Conservation (phyloP, 2,888 invertebrate genomes). For the Lapara coniferarum region DNA sequence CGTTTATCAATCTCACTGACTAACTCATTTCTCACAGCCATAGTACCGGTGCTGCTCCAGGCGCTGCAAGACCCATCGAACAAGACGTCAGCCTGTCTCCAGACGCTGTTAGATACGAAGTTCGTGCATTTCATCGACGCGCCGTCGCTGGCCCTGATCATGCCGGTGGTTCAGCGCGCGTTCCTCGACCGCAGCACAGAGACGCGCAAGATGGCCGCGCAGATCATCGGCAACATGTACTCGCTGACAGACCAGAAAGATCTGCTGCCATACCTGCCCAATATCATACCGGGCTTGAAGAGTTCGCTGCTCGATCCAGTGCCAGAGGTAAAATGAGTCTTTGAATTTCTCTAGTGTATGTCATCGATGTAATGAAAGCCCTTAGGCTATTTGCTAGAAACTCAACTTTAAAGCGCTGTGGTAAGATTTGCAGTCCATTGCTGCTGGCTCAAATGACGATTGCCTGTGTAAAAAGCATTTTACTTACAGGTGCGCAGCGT, state of each 20-base stretch:
- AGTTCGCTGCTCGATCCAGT: conserved; percentile 98
- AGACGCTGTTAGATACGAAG: conserved; percentile 96
- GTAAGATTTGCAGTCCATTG: too few relatives aligned
- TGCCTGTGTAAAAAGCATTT: background rate
- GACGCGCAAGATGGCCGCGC: conserved; percentile 99
- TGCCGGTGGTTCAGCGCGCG: conserved; percentile 99
- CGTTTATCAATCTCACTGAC: too few relatives aligned
- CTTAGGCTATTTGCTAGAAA: too few relatives aligned
- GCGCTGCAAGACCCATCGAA: conserved; percentile 98
- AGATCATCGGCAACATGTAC: conserved; percentile 99
- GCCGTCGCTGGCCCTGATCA: conserved; percentile 98
- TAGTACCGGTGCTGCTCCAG: conserved; percentile 92
- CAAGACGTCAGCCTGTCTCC: conserved; percentile 96
- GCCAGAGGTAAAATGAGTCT: conserved; percentile 87
- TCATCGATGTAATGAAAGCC: too few relatives aligned
- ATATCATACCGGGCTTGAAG: conserved; percentile 98
- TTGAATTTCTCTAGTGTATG: too few relatives aligned
- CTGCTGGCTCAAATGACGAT: too few relatives aligned
- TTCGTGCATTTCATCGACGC: conserved; percentile 99
- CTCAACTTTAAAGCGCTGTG: too few relatives aligned
- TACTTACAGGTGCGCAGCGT: conserved; percentile 91
- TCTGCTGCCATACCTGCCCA: conserved; percentile 96
- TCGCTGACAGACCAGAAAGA: conserved; percentile 99
- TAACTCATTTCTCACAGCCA: conserved; percentile 78
- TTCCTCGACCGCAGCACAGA: conserved; percentile 99